A percentile compares a stretch with the other conserved stretches of the same genome.
Conservation (phyloP, 2,888 invertebrate genomes). For the Aphidoletes aphidimyza region DNA sequence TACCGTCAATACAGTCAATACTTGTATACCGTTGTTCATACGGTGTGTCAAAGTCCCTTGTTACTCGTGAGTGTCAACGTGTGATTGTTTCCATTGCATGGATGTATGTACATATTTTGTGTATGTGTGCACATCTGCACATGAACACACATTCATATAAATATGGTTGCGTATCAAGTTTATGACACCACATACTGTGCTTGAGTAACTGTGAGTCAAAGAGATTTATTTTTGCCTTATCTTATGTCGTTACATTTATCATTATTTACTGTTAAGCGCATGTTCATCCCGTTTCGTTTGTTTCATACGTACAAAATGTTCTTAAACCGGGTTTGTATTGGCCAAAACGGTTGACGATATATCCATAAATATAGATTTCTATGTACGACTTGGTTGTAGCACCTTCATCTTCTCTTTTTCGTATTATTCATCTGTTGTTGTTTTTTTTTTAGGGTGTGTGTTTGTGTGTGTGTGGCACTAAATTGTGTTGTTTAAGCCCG, state of each 20-base stretch:
- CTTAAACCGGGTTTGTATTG: not conserved
- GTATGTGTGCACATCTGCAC: too few relatives aligned
- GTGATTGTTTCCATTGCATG: too few relatives aligned
- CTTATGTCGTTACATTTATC: slow-evolving; percentile 44
- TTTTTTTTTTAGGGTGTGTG: not conserved
- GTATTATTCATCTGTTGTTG: not conserved
- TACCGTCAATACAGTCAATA: too few relatives aligned
- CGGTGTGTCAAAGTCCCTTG: too few relatives aligned
- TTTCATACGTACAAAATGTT: not conserved
- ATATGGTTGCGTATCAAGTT: too few relatives aligned
- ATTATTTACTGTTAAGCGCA: slow-evolving; percentile 43
- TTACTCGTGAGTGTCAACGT: too few relatives aligned
- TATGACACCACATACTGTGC: too few relatives aligned
- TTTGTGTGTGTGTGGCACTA: not conserved
- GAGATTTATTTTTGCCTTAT: slow-evolving; percentile 24
- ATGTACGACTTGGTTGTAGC: not conserved
- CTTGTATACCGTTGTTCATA: too few relatives aligned
- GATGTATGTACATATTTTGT: too few relatives aligned
- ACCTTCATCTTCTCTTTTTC: not conserved
- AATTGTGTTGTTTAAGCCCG: not conserved
- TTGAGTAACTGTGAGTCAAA: not conserved
- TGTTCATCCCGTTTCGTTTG: slow-evolving; percentile 26
- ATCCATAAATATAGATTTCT: slow-evolving; percentile 34
- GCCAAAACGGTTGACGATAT: not conserved
- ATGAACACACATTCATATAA: too few relatives aligned